phyloP scores from a whole-genome alignment of 2,797 vertebrate species.

The Sebastes matsubarae region DNA sequence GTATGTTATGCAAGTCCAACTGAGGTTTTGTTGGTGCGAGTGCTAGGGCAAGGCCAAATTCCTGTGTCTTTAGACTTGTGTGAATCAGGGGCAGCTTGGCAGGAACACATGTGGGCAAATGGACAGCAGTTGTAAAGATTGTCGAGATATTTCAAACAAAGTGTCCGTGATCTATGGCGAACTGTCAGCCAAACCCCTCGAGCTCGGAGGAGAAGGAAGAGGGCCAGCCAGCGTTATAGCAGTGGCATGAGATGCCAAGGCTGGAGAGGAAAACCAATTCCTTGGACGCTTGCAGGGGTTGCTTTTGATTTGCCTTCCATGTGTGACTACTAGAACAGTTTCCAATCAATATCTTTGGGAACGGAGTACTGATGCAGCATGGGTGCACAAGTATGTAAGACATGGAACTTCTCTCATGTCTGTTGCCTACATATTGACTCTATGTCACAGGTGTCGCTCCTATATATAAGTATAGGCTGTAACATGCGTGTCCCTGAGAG shows the following conservation, averaged over 20 bases:
- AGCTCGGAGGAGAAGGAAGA: slow-evolving; percentile 51
- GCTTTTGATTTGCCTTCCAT: slow-evolving; percentile 27
- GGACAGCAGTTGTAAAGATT: slow-evolving; percentile 83
- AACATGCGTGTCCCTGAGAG: neutral
- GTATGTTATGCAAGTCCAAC: slow-evolving; percentile 65
- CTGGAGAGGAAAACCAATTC: slow-evolving; percentile 45
- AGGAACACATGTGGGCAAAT: slow-evolving; percentile 80
- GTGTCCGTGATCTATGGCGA: slow-evolving; percentile 81
- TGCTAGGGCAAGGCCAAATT: slow-evolving; percentile 77
- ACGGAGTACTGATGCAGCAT: neutral
- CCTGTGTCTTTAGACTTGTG: slow-evolving; percentile 77
- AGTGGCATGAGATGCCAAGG: slow-evolving; percentile 54
- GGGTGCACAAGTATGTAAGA: neutral
- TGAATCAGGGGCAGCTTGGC: slow-evolving; percentile 80
- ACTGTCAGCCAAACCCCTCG: slow-evolving; percentile 67
- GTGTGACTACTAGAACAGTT: slow-evolving; percentile 5
- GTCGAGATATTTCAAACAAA: slow-evolving; percentile 84
- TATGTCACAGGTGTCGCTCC: slow-evolving; percentile 1
- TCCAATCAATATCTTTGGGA: slow-evolving; percentile 5
- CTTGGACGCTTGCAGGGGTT: neutral
- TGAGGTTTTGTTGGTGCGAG: slow-evolving; percentile 69
- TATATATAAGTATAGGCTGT: neutral
- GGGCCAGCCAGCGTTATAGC: slow-evolving; percentile 32
- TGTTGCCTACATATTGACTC: neutral
- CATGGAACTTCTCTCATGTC: neutral